phyloP scores from a whole-genome alignment of 2,888 invertebrate species.

The Epinotia demarniana region DNA sequence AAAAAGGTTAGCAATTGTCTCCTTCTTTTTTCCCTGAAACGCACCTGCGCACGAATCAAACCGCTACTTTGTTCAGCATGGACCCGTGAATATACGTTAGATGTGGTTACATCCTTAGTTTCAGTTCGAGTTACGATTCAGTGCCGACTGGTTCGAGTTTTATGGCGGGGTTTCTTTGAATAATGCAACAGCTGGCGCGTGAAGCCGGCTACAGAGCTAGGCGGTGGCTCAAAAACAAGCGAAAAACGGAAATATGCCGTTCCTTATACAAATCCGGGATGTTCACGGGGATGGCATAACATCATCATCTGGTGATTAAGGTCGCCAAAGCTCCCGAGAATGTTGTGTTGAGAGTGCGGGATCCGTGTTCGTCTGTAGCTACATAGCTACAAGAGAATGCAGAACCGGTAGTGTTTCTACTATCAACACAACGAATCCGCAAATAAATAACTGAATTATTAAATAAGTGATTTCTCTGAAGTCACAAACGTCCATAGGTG shows the following conservation, averaged over 20 bases:
- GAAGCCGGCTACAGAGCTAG: constrained; percentile 55
- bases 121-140: constrained; percentile 58
- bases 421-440: too few species aligned
- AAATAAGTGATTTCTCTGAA: too few species aligned
- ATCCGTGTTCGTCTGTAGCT: too few species aligned
- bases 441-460: too few species aligned
- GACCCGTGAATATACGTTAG: constrained; percentile 57
- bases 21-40: background rate
- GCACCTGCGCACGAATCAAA: constrained; percentile 52
- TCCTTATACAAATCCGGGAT: background rate
- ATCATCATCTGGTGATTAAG: too few species aligned
- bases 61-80: constrained; percentile 42
- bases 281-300: too few species aligned
- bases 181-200: constrained; percentile 71
- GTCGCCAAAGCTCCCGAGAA: too few species aligned
- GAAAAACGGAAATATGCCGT: background rate
- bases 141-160: constrained; percentile 65
- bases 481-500: too few species aligned
- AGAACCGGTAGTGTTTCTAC: too few species aligned
- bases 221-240: constrained; percentile 6
- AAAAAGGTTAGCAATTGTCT: background rate
- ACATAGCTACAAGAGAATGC: too few species aligned
- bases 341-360: too few species aligned
- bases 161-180: constrained; percentile 72
- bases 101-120: constrained; percentile 61